phyloP scores from a whole-genome alignment of 2,888 invertebrate genomes.

The Amblyteles armatorius region DNA sequence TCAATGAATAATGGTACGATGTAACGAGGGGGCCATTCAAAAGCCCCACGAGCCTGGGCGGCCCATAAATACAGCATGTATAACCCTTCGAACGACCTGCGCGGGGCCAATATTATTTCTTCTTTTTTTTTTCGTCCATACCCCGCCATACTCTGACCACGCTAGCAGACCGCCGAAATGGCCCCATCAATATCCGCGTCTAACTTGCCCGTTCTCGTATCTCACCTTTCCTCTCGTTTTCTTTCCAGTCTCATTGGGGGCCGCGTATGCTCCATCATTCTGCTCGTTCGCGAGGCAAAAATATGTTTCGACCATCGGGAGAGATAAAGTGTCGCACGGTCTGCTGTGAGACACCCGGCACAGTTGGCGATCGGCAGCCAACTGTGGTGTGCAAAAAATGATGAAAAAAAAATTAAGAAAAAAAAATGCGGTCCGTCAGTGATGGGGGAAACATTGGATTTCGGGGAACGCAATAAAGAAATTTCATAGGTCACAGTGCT shows the following conservation, averaged over 20 bases:
- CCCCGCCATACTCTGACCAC: constrained; percentile 22
- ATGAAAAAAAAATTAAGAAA: no score
- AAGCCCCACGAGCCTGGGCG: constrained; percentile 57
- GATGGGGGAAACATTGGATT: no score
- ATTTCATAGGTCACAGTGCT: no score
- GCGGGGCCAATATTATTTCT: constrained; percentile 52
- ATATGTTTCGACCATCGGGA: not conserved
- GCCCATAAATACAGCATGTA: constrained; percentile 59
- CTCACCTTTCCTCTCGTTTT: constrained; percentile 20
- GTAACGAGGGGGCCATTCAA: constrained; percentile 54
- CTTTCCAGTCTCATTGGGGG: constrained; percentile 37
- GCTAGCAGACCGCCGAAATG: constrained; percentile 53
- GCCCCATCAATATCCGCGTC: constrained; percentile 61
- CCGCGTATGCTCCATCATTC: constrained; percentile 12
- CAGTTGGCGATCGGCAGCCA: no score
- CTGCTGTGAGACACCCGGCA: no score
- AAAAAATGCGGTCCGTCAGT: no score
- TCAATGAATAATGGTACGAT: constrained; percentile 56
- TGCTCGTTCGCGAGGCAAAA: constrained; percentile 17
- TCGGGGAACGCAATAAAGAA: no score
- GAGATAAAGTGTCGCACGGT: no score
- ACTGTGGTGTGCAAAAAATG: no score
- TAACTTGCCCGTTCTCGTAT: constrained; percentile 37
- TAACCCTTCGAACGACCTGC: constrained; percentile 40
- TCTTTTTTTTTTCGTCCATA: constrained; percentile 25